phyloP scores from a whole-genome alignment of 2,113 vertebrate species.

The Saimiri boliviensis region DNA sequence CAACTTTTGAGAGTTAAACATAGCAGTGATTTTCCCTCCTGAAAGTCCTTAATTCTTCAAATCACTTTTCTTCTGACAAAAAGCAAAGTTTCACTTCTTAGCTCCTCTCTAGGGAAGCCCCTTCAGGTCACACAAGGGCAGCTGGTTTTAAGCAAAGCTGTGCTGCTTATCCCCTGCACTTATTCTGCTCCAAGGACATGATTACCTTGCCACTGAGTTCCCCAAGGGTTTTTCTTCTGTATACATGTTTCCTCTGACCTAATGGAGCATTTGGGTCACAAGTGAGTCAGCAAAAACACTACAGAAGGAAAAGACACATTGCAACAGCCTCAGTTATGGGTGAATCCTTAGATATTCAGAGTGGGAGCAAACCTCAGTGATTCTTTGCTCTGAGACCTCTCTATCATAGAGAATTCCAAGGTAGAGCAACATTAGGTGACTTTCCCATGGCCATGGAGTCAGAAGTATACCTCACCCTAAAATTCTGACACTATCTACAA shows the following conservation, averaged over 20 bases:
- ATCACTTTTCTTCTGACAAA: slow-evolving; percentile 1
- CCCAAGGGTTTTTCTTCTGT: neutral
- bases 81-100: slow-evolving; percentile 12
- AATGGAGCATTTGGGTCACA: neutral
- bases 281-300: neutral
- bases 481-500: neutral
- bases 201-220: neutral
- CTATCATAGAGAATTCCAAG: neutral
- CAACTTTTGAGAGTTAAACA: slow-evolving; percentile 8
- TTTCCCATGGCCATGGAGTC: neutral
- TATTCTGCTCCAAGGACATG: neutral
- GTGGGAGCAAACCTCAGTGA: neutral
- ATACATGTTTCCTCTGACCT: slow-evolving; percentile 27
- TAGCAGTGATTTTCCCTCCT: neutral
- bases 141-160: neutral
- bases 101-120: slow-evolving; percentile 46
- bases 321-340: neutral
- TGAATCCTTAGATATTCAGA: neutral
- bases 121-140: neutral
- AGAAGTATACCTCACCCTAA: neutral
- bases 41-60: slow-evolving; percentile 48
- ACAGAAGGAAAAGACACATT: neutral
- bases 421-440: neutral
- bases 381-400: neutral
- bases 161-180: neutral